Conservation (phyloP, 2,113 vertebrate genomes). For the Coryphaenoides rupestris region DNA sequence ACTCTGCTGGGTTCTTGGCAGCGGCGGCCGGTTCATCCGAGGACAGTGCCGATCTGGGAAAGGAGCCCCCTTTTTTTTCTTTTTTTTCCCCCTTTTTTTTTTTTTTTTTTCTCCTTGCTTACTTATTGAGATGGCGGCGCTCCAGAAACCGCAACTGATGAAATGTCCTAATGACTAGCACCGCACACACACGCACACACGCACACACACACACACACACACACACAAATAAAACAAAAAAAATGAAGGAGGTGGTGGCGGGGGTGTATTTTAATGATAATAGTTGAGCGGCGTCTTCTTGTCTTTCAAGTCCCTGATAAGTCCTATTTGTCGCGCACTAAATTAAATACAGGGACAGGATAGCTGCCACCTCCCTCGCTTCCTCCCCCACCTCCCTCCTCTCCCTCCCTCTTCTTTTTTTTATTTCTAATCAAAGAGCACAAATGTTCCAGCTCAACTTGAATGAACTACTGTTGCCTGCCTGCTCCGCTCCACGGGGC, state of each 20-base stretch:
- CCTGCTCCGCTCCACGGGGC: conserved; percentile 43
- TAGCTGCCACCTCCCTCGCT: conserved; percentile 32
- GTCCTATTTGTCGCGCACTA: conserved; percentile 17
- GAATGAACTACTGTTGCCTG: conserved; percentile 55
- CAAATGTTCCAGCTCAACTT: conserved; percentile 56
- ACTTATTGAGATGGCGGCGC: conserved; percentile 60
- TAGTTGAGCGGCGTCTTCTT: conserved; percentile 40
- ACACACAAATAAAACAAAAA: conserved; percentile 24
- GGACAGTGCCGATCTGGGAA: conserved; percentile 71
- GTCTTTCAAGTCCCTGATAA: conserved; percentile 55
- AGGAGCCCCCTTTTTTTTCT: conserved; percentile 46
- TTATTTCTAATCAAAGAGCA: conserved; percentile 50
- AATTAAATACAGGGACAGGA: conserved; percentile 40
- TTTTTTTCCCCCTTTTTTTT: neutral
- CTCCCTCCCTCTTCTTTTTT: conserved; percentile 30
- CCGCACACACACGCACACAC: conserved; percentile 29
- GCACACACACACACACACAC: conserved; percentile 27
- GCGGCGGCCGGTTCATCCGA: conserved; percentile 62
- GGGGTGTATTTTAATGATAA: conserved; percentile 49
- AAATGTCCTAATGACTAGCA: conserved; percentile 56
- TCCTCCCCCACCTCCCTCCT: too few relatives aligned
- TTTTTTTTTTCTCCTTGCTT: conserved; percentile 37
- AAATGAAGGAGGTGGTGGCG: neutral
- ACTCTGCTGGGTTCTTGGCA: conserved; percentile 70
- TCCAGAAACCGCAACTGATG: conserved; percentile 68